Conservation (phyloP, 1,140 invertebrate genomes). For the Anoplolepis gracilipes region DNA sequence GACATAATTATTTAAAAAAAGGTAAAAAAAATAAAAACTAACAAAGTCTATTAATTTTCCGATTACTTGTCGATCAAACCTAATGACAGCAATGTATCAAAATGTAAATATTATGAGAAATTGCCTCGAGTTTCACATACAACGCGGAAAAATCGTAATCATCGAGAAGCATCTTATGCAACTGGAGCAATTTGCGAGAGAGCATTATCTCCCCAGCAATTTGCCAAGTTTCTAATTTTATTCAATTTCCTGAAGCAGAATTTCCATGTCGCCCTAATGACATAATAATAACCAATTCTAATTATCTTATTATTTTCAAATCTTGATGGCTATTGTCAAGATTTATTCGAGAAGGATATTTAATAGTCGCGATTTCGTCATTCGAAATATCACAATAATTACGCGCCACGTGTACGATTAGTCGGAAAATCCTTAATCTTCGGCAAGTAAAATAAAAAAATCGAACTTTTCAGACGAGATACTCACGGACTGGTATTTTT, state of each 20-base stretch:
- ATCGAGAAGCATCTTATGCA: slow-evolving; percentile 2
- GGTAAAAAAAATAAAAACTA: neutral
- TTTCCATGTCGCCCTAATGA: slow-evolving; percentile 12
- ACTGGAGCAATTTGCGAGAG: slow-evolving; percentile 16
- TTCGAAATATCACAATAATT: too few relatives aligned
- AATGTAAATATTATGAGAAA: slow-evolving; percentile 4
- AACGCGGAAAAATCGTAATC: slow-evolving; percentile 8
- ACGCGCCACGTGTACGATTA: too few relatives aligned
- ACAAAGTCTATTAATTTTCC: neutral
- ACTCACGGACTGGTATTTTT: slow-evolving; percentile 88
- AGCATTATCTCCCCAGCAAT: neutral
- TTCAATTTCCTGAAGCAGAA: neutral
- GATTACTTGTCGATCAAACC: neutral
- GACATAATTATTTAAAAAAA: neutral
- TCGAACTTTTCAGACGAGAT: neutral
- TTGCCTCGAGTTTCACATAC: neutral
- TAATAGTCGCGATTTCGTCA: neutral
- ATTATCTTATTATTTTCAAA: neutral
- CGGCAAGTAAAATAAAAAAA: neutral
- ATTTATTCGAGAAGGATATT: neutral
- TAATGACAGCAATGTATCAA: neutral
- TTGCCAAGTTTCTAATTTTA: slow-evolving; percentile 23
- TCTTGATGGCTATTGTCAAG: neutral
- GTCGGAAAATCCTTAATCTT: too few relatives aligned
- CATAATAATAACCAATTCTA: neutral